Evolutionary conservation across 1,140 invertebrate genomes (phyloP), one percentile per base, ranked within the genome.

Genomic region (Trichonephila inaurata): DNA sequence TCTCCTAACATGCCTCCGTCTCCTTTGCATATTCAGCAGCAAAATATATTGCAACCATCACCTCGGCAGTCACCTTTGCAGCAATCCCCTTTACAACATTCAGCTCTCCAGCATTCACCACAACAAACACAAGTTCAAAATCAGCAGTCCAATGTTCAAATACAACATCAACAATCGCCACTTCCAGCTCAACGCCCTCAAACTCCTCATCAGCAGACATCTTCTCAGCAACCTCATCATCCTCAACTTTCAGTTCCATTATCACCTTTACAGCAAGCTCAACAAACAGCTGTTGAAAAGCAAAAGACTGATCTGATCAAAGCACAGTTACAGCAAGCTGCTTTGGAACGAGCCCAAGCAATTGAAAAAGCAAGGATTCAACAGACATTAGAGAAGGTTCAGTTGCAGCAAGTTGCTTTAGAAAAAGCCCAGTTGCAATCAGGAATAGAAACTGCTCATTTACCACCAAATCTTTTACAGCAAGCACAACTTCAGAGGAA

Each of bases 231-330:
- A 85, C 81, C 94, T 72, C 86, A 83, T 33, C 69, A 77, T 58
- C 81, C 97, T 87, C 97, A 98, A 94, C 96, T 97, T 62, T 62
- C 89, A 18, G 88, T 85, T 62, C 87, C 93, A n/a, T 51, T 91
- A 6, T 88, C 83, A 58, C 89, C 90, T 40, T 58, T 86, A 51
- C 94, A 94, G 61, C 93, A 89, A 62, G 87, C 77, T 89, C 87
- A 87, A 60, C 94, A 94, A 72, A 81, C 90, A 16, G 90, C 90
- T 24, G 92, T 86, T 81, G 92, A 93, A 24, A 93, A 93, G 24
- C 92, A 93, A 40, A 66, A 93, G 81, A 93, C 92, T 24, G 92
- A 93, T 44, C n/a, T 93, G 40, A 93, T 93, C 44, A 93, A 93
- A 88, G 92, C 66, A 18, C 92, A 93, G 58, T 89, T 93, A 33